These are phyloP conservation scores for Macrocentrus cingulum DNA, from an alignment of 1,140 invertebrate genomes.

Conservation along the genomic window DNA sequence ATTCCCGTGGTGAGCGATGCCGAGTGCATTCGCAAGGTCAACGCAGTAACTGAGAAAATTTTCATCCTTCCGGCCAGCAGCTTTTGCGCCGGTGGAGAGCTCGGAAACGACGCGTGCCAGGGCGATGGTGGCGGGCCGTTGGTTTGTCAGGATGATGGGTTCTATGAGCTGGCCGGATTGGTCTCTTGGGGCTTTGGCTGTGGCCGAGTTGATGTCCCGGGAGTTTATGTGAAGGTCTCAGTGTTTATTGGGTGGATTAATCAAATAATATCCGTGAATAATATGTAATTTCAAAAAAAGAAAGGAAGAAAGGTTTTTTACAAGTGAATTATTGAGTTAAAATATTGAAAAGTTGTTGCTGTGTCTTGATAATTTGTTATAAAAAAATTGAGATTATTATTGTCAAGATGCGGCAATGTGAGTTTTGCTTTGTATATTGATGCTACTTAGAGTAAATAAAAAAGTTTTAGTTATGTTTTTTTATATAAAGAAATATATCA, in stretches of 20 bases:
- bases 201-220: constrained; percentile 83
- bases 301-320: not conserved
- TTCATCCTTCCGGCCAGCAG: constrained; percentile 89
- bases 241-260: constrained; percentile 96
- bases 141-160: constrained; percentile 90
- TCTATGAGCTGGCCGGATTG: constrained; percentile 86
- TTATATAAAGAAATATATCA: too few relatives aligned
- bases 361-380: constrained; percentile 29
- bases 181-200: constrained; percentile 94
- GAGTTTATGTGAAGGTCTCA: constrained; percentile 92
- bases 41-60: constrained; percentile 90
- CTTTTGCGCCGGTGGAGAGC: constrained; percentile 91
- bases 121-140: constrained; percentile 90
- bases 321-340: not conserved
- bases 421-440: constrained; percentile 26
- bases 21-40: constrained; percentile 89
- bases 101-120: constrained; percentile 92
- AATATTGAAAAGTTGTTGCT: constrained; percentile 26
- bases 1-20: constrained; percentile 92
- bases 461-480: not conserved
- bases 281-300: constrained; percentile 64
- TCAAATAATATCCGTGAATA: constrained; percentile 94
- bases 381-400: constrained; percentile 3
- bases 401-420: constrained; percentile 31
- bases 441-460: constrained; percentile 5